Base-by-base conservation (phyloP, 2,797 vertebrate species). In the Hemibagrus guttatus region DNA sequence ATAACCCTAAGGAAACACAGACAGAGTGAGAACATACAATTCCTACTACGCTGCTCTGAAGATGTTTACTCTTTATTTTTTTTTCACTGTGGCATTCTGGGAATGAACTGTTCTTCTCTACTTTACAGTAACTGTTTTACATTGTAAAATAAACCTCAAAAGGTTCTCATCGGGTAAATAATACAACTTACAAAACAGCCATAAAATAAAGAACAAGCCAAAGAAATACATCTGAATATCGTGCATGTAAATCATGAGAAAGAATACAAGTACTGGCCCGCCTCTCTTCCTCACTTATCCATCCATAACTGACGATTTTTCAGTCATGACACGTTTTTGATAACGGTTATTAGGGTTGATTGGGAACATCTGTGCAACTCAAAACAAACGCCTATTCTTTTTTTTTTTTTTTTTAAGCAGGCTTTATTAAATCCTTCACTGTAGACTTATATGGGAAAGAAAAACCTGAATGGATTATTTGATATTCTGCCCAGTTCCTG, bases 401-500 rank as follows among this genome's bases (percentile, higher is more conserved):
- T 84, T 49, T 21, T 35, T 49, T 52, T 54, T 28, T 11, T 9
- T 52, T 66, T 49, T 69, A 42, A 61, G 69, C 56, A n/a, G 31
- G 5, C 39, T 71, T 86, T 84, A 78, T 83, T 86, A 82, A 84
- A 86, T 78, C 81, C 87, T 79, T 87, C 54, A 79, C 59, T 86
- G 87, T 87, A 69, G 54, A 80, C 63, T 46, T 84, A 83, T 85
- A 90, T 85, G 78, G 68, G 69, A 83, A 81, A 80, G 42, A 74
- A 83, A 74, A 78, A 66, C 66, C 80, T 79, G 85, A 42, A 87
- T 56, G 83, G 78, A 88, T 88, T 52, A 89, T 86, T 74, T 87
- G 85, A 84, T 89, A 71, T 76, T 85, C 63, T 89, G 79, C 69
- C 80, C 86, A 87, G 82, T 39, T 46, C 75, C 74, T 87, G 86